These are phyloP conservation scores for Synodontis membranacea DNA, from an alignment of 2,113 vertebrate genomes.

Conservation along the genomic window DNA sequence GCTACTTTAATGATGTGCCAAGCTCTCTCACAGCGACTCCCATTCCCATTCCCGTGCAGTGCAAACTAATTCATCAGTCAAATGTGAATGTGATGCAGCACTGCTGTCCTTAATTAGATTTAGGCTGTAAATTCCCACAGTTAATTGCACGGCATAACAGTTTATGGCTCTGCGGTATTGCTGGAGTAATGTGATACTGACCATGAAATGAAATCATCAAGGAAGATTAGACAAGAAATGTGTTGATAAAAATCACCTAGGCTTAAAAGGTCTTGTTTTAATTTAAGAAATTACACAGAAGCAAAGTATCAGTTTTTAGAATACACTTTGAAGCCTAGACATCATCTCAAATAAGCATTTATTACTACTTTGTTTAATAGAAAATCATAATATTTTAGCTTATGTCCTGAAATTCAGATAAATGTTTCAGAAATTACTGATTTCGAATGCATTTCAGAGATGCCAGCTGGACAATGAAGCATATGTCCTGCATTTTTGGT, in stretches of 20 bases:
- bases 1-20: constrained; percentile 39
- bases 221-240: constrained; percentile 33
- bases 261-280: neutral
- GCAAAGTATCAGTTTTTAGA: neutral
- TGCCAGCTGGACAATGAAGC: neutral
- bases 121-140: constrained; percentile 44
- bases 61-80: constrained; percentile 45
- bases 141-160: constrained; percentile 37
- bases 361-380: neutral
- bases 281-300: neutral
- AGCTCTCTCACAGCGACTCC: constrained; percentile 34
- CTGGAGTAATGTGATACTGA: constrained; percentile 34
- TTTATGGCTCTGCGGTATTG: constrained; percentile 35
- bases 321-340: neutral
- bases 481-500: neutral
- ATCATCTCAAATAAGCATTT: neutral
- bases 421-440: neutral
- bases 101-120: constrained; percentile 50
- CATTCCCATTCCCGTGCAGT: constrained; percentile 22
- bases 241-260: constrained; percentile 22
- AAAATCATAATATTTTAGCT: neutral
- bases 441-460: neutral
- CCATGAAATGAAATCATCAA: constrained; percentile 18
- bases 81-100: constrained; percentile 35
- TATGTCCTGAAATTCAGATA: neutral